These are phyloP conservation scores for Mormyrops attenuatus DNA, from an alignment of 2,797 vertebrate genomes.

Conservation along the genomic window DNA sequence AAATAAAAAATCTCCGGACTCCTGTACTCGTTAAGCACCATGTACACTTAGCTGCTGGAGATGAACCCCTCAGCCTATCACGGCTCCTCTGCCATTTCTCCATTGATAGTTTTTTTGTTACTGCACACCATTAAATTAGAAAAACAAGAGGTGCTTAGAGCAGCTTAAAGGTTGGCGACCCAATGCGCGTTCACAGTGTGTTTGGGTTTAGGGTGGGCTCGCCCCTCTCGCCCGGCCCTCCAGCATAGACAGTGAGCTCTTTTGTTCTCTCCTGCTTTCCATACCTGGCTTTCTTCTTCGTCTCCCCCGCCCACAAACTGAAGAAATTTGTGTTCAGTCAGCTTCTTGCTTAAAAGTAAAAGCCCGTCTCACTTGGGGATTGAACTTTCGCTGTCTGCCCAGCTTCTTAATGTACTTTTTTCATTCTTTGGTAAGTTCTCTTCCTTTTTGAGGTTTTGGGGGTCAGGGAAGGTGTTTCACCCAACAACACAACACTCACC, in stretches of 20 bases:
- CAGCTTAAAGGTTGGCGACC: background rate
- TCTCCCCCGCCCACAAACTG: background rate
- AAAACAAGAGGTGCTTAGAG: background rate
- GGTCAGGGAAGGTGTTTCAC: slow-evolving; percentile 54
- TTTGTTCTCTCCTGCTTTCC: background rate
- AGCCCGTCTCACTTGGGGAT: background rate
- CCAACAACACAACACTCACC: slow-evolving; percentile 53
- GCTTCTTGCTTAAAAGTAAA: background rate
- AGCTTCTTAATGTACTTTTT: background rate
- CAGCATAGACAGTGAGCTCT: background rate
- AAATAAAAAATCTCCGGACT: too few relatives aligned
- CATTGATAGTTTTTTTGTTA: background rate
- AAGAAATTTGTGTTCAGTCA: background rate
- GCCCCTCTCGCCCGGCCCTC: background rate
- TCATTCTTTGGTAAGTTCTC: slow-evolving; percentile 19
- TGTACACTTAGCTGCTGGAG: background rate
- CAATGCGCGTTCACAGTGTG: background rate
- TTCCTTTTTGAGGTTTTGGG: slow-evolving; percentile 23
- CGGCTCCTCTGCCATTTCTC: background rate
- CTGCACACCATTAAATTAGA: background rate
- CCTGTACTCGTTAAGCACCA: background rate
- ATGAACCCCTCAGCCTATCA: background rate
- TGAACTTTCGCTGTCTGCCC: background rate
- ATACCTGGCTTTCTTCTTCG: background rate
- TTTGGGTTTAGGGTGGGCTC: background rate